A percentile compares a stretch with the other conserved stretches of the same genome.
These are phyloP conservation scores for Limosa lapponica DNA, from an alignment of 2,797 vertebrate species.

Conservation along the genomic window DNA sequence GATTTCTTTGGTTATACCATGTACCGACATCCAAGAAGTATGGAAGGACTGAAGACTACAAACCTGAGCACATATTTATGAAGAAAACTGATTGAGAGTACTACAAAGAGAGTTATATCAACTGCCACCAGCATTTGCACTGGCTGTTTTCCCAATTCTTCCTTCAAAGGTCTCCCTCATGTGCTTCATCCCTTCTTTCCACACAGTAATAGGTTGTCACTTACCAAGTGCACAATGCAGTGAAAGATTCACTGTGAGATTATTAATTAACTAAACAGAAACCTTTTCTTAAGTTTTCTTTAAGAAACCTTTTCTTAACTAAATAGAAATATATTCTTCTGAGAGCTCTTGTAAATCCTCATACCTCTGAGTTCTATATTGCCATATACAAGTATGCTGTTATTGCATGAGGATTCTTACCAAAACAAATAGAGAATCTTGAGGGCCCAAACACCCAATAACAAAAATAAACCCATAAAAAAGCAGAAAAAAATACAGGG, in stretches of 20 bases:
- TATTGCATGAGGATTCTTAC: background rate
- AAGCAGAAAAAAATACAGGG: background rate
- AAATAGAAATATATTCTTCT: background rate
- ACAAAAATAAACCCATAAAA: background rate
- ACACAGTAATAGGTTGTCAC: fast-evolving
- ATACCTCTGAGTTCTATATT: background rate
- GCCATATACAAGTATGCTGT: background rate
- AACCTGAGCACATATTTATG: background rate
- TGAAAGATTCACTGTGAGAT: background rate
- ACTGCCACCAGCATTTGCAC: background rate
- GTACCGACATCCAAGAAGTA: background rate
- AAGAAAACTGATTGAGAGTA: background rate
- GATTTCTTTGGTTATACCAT: background rate
- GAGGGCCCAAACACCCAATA: background rate
- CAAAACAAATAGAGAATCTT: background rate
- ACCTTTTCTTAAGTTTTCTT: background rate
- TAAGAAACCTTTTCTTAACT: background rate
- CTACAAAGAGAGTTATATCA: background rate
- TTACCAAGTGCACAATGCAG: background rate
- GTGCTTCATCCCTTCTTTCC: background rate
- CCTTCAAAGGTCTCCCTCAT: background rate
- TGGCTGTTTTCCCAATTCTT: background rate
- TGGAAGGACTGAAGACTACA: background rate
- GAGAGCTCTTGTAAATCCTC: background rate
- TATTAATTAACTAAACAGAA: background rate